Evolutionary conservation across 1,140 invertebrate species (phyloP).

Genomic region (Camponotus vicinus): DNA sequence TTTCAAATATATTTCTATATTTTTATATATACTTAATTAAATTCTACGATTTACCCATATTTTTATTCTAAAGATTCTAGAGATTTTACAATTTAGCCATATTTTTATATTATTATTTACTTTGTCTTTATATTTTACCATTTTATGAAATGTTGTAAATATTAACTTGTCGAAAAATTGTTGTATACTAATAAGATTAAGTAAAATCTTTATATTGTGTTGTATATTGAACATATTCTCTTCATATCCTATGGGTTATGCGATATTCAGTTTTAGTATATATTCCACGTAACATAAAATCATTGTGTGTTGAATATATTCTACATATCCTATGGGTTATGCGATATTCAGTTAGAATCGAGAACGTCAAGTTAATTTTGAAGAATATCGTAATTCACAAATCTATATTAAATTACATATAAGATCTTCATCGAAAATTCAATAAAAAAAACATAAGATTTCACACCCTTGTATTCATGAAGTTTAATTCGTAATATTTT

Average conservation of each 20-base stretch:
- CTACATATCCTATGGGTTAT: conserved; percentile 11
- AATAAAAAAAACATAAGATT: background rate
- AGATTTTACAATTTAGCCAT: background rate
- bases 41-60: background rate
- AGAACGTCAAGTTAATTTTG: conserved; percentile 19
- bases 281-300: too few relatives aligned
- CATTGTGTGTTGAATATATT: background rate
- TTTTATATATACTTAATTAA: background rate
- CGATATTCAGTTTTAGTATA: conserved; percentile 4
- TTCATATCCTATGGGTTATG: too few relatives aligned
- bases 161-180: background rate
- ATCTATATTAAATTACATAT: conserved; percentile 35
- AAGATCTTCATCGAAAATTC: background rate
- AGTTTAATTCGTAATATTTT: background rate
- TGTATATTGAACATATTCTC: background rate
- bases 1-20: background rate
- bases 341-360: conserved; percentile 23
- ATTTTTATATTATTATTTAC: background rate
- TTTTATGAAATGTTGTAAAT: background rate
- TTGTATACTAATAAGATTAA: background rate
- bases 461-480: too few relatives aligned
- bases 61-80: background rate
- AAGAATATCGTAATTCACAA: conserved; percentile 31
- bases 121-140: background rate
- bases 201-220: background rate